Conservation (phyloP, 2,113 vertebrate genomes). For the Petrocephalus microphthalmus region DNA sequence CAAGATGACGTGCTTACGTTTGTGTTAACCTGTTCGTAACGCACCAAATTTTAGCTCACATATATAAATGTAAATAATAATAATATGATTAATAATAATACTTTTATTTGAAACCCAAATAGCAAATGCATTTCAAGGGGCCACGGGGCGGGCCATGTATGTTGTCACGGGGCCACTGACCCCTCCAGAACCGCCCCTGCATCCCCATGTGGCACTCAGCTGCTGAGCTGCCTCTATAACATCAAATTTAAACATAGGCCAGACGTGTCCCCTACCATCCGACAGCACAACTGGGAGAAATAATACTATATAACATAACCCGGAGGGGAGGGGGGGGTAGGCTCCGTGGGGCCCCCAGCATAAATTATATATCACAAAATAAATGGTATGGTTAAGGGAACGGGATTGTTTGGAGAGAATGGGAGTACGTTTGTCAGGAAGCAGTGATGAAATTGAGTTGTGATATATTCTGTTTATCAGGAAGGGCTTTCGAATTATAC, state of each 20-base stretch:
- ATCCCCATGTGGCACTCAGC: not conserved
- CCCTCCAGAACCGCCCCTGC: not conserved
- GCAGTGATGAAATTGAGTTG: not conserved
- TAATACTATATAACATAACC: not conserved
- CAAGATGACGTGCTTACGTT: no score
- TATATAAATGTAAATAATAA: no score
- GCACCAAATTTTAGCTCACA: no score
- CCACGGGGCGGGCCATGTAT: no score
- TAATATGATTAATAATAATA: no score
- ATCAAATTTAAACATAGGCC: not conserved
- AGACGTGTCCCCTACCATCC: not conserved
- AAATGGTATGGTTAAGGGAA: not conserved
- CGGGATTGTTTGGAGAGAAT: not conserved
- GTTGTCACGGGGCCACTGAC: no score
- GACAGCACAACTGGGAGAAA: not conserved
- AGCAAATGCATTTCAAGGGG: no score
- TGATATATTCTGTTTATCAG: constrained; percentile 16
- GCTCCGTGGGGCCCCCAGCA: not conserved
- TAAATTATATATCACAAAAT: constrained; percentile 5
- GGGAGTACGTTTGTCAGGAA: not conserved
- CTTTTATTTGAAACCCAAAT: no score
- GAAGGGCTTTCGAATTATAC: constrained; percentile 7
- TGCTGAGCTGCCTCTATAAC: not conserved
- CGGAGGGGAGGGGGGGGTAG: not conserved
- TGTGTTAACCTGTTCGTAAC: no score